Base-by-base conservation (phyloP, 2,888 invertebrate species). In the Miltochrista miniata region DNA sequence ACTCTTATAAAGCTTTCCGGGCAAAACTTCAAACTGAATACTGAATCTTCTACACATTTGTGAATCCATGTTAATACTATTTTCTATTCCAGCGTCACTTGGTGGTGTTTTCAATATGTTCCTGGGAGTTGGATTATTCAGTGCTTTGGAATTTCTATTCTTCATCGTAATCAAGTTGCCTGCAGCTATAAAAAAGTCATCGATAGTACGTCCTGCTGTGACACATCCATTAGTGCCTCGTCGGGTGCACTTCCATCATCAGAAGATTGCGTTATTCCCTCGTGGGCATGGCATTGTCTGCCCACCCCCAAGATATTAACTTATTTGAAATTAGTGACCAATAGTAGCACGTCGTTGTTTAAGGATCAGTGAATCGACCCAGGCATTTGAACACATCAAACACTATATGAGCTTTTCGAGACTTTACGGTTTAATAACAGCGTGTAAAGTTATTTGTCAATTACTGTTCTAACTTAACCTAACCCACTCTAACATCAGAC, bases 71-170 rank as follows among this genome's bases (percentile, higher is more conserved):
- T n/a, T 33, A 13, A 18, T 29, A 45, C 33, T 51, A 46, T 45
- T 38, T 31, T 51, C 54, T 40, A 45, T 85, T 79, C 1, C 81
- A 91, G 90, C 90, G 0, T 90, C 90, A 0, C 59, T 91, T 18
- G 90, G 90, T 2, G 90, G 90, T 33, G 85, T 90, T 1, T 91
- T 90, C 67, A 91, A 87, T 58, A 90, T 91, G 90, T 90, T 91
- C 59, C 68, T 91, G 3, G 90, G 90, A 7, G 84, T 90, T 1
- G 89, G 90, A 5, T 53, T 90, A 4, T 87, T 90, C 53, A 90
- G 89, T 56, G 87, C 81, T 0, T 57, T 90, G 14, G 90, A 91
- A 64, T 61, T 89, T 9, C 12, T 89, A 1, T 84, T 75, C 49
- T 65, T 88, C 2, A 8, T 81, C 10, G 12, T 81, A 15, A 52